A percentile compares a stretch with the other conserved stretches of the same genome.
phyloP scores from a whole-genome alignment of 2,888 invertebrate genomes.

The Atherix ibis region DNA sequence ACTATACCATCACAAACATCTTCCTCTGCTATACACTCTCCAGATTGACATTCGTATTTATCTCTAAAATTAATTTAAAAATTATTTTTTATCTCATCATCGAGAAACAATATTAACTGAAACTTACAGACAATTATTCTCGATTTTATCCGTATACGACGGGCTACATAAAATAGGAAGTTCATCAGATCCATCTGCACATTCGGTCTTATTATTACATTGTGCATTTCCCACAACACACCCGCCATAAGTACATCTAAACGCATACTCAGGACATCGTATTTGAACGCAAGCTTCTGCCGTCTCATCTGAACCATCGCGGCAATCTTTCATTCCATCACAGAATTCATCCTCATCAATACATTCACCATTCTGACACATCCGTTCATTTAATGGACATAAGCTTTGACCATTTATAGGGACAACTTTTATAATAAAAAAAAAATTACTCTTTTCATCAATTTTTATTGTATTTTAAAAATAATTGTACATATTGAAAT shows the following conservation, averaged over 20 bases:
- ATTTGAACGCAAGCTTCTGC: conserved; percentile 18
- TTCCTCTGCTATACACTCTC: conserved; percentile 13
- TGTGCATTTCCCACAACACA: conserved; percentile 39
- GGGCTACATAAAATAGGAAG: conserved; percentile 4
- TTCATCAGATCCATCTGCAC: conserved; percentile 10
- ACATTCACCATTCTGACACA: conserved; percentile 10
- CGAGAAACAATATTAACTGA: no score
- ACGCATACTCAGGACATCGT: conserved; percentile 37
- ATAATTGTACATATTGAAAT: no score
- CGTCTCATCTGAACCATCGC: conserved; percentile 13
- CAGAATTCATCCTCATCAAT: conserved; percentile 8
- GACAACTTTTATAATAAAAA: no score
- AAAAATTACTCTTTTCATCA: no score
- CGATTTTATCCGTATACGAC: no score
- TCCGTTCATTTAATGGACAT: no score
- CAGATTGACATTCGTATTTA: not conserved
- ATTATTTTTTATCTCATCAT: no score
- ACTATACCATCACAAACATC: conserved; percentile 28
- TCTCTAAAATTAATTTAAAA: not conserved
- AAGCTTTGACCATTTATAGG: no score
- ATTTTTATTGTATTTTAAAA: no score
- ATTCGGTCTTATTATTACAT: conserved; percentile 25
- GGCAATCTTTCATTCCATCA: conserved; percentile 25
- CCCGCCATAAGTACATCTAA: conserved; percentile 44
- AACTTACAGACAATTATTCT: not conserved